These are phyloP conservation scores for Phengaris alcon DNA, from an alignment of 2,888 invertebrate species.

Conservation along the genomic window DNA sequence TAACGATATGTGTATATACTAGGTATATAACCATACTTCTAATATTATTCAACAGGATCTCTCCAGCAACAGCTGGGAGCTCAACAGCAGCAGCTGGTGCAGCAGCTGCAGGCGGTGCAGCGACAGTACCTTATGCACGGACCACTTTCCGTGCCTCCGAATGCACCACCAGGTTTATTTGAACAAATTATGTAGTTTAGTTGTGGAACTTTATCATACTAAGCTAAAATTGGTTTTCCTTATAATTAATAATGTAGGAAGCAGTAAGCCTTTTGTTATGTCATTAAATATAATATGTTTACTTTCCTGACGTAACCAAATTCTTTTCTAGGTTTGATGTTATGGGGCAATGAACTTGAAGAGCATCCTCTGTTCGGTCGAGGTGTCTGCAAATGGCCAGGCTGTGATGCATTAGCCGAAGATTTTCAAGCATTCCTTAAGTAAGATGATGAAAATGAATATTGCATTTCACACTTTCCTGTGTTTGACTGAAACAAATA, in stretches of 20 bases:
- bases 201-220: too few relatives aligned
- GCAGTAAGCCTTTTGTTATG: too few relatives aligned
- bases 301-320: neutral
- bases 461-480: neutral
- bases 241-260: too few relatives aligned
- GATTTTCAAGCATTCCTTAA: slow-evolving; percentile 94
- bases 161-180: slow-evolving; percentile 75
- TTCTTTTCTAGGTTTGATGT: slow-evolving; percentile 65
- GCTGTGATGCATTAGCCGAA: slow-evolving; percentile 96
- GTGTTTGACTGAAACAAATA: too few relatives aligned
- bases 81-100: slow-evolving; percentile 91
- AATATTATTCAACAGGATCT: slow-evolving; percentile 65
- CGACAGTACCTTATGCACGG: slow-evolving; percentile 91
- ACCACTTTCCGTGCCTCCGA: slow-evolving; percentile 84
- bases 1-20: too few relatives aligned
- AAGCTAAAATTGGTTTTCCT: too few relatives aligned
- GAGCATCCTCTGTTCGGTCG: slow-evolving; percentile 92
- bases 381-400: slow-evolving; percentile 98
- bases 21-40: neutral
- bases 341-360: slow-evolving; percentile 78
- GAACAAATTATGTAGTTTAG: neutral
- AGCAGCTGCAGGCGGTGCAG: slow-evolving; percentile 89
- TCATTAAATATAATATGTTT: too few relatives aligned
- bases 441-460: slow-evolving; percentile 76
- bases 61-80: slow-evolving; percentile 89